Evolutionary conservation across 2,113 vertebrate genomes (phyloP).

Genomic region (Phasianus colchicus): DNA sequence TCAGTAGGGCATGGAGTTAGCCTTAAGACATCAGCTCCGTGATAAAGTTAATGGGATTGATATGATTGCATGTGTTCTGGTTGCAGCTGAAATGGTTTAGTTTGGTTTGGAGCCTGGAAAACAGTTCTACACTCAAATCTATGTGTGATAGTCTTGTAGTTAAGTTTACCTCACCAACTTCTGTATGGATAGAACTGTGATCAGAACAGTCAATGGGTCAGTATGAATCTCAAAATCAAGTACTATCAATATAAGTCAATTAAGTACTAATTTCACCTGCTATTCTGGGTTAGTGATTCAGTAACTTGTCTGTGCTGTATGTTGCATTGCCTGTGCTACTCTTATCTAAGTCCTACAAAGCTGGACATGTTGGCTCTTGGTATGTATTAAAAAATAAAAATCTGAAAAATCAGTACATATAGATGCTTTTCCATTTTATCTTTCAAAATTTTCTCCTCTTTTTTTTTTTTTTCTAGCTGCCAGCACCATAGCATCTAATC

Average conservation of each 20-base stretch:
- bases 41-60: not conserved
- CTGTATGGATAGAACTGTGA: not conserved
- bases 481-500: conserved; percentile 62
- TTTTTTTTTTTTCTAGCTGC: conserved; percentile 30
- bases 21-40: not conserved
- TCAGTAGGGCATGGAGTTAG: not conserved
- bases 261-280: not conserved
- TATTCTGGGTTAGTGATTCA: not conserved
- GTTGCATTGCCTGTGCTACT: not conserved
- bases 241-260: not conserved
- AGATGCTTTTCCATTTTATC: conserved; percentile 16
- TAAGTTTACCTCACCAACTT: not conserved
- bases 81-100: too few species aligned
- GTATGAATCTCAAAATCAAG: not conserved
- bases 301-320: not conserved
- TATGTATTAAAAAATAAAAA: not conserved
- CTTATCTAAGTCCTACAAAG: not conserved
- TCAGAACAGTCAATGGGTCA: not conserved
- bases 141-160: not conserved
- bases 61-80: not conserved
- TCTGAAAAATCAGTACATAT: conserved; percentile 8
- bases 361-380: not conserved
- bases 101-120: not conserved
- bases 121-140: not conserved
- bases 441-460: not conserved